Conservation (phyloP, 2,888 invertebrate species). For the Muschampia plurimacula region DNA sequence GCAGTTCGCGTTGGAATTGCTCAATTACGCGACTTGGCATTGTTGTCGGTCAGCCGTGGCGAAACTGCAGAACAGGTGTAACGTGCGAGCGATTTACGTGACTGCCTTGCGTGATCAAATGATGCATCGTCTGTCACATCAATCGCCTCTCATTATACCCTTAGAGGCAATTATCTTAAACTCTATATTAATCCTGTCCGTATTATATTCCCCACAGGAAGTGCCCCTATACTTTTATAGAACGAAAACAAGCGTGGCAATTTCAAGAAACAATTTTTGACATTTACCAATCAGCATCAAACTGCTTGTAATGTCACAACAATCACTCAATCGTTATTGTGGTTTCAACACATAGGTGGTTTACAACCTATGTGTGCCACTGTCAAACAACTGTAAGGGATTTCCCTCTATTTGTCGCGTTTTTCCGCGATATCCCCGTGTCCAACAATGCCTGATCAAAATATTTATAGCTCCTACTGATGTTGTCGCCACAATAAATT, state of each 20-base stretch:
- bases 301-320: too few species aligned
- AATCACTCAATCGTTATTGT: too few species aligned
- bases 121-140: constrained; percentile 40
- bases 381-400: too few species aligned
- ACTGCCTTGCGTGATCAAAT: constrained; percentile 62
- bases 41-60: constrained; percentile 76
- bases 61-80: constrained; percentile 71
- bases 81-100: constrained; percentile 66
- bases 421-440: constrained; percentile 3
- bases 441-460: constrained; percentile 31
- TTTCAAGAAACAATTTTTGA: too few species aligned
- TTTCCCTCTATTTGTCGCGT: too few species aligned
- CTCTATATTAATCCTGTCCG: constrained; percentile 37
- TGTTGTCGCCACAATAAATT: constrained; percentile 65
- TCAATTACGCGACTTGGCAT: constrained; percentile 73
- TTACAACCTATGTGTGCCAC: too few species aligned
- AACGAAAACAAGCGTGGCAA: too few species aligned
- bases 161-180: constrained; percentile 11
- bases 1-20: constrained; percentile 69
- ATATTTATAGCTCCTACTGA: constrained; percentile 49
- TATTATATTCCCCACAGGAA: constrained; percentile 44
- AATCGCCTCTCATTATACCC: constrained; percentile 45
- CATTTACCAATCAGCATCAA: too few species aligned
- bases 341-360: too few species aligned
- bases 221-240: too few species aligned